Evolutionary conservation across 1,140 invertebrate genomes (phyloP).

Genomic region (Carcinoscorpius rotundicauda): DNA sequence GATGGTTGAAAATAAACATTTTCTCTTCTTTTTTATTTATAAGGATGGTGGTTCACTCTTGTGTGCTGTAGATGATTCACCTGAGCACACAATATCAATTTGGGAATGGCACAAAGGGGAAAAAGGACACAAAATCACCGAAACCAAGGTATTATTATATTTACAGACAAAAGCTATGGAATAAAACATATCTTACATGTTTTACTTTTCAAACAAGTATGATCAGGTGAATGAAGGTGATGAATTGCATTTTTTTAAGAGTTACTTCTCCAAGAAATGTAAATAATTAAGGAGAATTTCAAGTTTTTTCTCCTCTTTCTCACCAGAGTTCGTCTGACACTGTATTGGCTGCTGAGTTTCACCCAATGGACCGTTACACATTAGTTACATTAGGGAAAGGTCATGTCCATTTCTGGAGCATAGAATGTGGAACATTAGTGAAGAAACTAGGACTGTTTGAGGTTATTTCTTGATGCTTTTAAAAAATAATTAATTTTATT

Average conservation of each 20-base stretch:
- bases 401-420: slow-evolving; percentile 82
- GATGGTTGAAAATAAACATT: not conserved
- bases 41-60: slow-evolving; percentile 68
- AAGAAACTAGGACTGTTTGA: slow-evolving; percentile 83
- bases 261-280: too few relatives aligned
- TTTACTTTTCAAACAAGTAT: too few relatives aligned
- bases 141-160: slow-evolving; percentile 59
- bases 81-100: slow-evolving; percentile 78
- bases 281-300: too few relatives aligned
- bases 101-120: slow-evolving; percentile 86
- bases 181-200: too few relatives aligned
- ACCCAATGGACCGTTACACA: slow-evolving; percentile 72
- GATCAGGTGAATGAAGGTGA: too few relatives aligned
- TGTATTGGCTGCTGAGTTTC: slow-evolving; percentile 80
- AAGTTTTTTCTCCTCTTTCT: too few relatives aligned
- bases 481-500: too few relatives aligned
- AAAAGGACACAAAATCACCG: slow-evolving; percentile 69
- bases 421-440: slow-evolving; percentile 71
- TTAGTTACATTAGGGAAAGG: slow-evolving; percentile 84
- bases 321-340: slow-evolving; percentile 76
- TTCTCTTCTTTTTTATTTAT: slow-evolving; percentile 20
- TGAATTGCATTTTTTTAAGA: too few relatives aligned
- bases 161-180: too few relatives aligned
- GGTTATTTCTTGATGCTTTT: slow-evolving; percentile 24
- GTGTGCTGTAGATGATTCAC: slow-evolving; percentile 72